A percentile compares a stretch with the other conserved stretches of the same genome.
These are phyloP conservation scores for Trichogramma dendrolimi DNA, from an alignment of 2,888 invertebrate species.

Conservation along the genomic window DNA sequence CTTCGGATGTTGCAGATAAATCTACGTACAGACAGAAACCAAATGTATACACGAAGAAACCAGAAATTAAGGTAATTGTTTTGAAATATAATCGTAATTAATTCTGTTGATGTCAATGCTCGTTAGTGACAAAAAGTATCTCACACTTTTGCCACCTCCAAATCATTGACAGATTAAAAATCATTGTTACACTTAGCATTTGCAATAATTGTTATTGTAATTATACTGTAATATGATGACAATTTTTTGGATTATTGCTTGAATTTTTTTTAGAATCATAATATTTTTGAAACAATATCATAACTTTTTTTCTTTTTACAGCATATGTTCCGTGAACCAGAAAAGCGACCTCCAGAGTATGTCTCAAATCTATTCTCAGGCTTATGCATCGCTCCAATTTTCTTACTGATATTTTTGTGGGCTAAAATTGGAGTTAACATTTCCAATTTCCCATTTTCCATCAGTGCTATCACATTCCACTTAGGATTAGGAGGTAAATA, in stretches of 20 bases:
- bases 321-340: constrained; percentile 89
- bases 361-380: constrained; percentile 89
- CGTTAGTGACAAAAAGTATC: constrained; percentile 42
- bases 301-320: constrained; percentile 35
- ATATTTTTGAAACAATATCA: background rate
- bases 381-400: constrained; percentile 75
- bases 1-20: constrained; percentile 39
- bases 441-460: constrained; percentile 71
- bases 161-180: constrained; percentile 47
- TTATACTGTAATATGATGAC: constrained; percentile 8
- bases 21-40: constrained; percentile 41
- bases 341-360: constrained; percentile 80
- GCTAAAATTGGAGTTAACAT: constrained; percentile 80
- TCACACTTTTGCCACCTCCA: constrained; percentile 45
- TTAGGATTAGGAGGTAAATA: constrained; percentile 70
- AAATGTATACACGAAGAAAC: constrained; percentile 55
- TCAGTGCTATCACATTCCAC: constrained; percentile 87
- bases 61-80: constrained; percentile 59
- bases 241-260: background rate
- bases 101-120: constrained; percentile 40
- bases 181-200: constrained; percentile 15
- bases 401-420: constrained; percentile 83
- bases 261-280: background rate
- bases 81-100: background rate
- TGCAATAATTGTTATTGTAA: constrained; percentile 3